Conservation (phyloP, 2,888 invertebrate species). For the Thyatira batis region DNA sequence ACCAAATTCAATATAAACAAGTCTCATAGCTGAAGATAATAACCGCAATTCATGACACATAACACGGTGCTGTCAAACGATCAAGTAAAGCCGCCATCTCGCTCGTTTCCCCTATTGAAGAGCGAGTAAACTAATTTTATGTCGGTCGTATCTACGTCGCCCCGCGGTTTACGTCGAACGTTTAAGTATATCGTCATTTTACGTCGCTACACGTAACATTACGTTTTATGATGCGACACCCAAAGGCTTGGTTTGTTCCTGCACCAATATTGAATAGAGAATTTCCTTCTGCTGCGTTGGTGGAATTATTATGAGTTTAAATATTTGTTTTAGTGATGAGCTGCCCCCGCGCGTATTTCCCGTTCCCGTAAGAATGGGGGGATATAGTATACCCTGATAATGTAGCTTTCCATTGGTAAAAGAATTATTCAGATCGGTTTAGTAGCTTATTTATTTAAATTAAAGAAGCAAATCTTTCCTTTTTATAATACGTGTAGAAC, state of each 20-base stretch:
- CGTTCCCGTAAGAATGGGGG: too few species aligned
- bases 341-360: too few species aligned
- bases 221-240: slow-evolving; percentile 33
- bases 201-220: slow-evolving; percentile 32
- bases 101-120: slow-evolving; percentile 19
- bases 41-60: neutral
- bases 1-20: neutral
- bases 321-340: too few species aligned
- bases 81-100: slow-evolving; percentile 17
- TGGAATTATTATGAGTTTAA: neutral
- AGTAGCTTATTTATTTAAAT: too few species aligned
- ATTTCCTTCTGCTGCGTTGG: neutral
- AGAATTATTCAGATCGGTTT: neutral
- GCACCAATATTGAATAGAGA: slow-evolving; percentile 12
- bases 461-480: too few species aligned
- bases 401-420: too few species aligned
- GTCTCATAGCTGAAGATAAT: neutral
- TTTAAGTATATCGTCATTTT: slow-evolving; percentile 56
- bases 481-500: too few species aligned
- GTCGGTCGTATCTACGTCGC: slow-evolving; percentile 33
- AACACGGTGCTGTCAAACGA: neutral
- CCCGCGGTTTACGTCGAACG: slow-evolving; percentile 42
- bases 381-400: too few species aligned
- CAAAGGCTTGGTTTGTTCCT: slow-evolving; percentile 10
- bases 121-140: slow-evolving; percentile 48